Conservation (phyloP, 1,140 invertebrate species). For the Drosophila parabipectinata region DNA sequence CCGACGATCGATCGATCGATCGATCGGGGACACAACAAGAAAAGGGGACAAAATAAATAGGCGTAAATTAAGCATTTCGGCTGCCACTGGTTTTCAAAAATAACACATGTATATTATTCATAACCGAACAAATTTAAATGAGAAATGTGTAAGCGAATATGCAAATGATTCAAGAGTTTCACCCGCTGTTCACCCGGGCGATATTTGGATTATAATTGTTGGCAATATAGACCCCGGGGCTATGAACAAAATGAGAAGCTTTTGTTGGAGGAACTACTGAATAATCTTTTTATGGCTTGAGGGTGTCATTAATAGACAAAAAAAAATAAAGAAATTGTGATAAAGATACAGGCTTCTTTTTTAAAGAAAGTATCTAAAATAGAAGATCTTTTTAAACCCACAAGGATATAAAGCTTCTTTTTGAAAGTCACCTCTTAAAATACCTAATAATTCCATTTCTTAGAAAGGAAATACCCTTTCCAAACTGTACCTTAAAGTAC, state of each 20-base stretch:
- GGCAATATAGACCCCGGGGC: neutral
- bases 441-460: too few relatives aligned
- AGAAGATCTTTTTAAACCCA: too few relatives aligned
- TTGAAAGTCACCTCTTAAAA: too few relatives aligned
- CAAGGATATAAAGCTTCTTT: too few relatives aligned
- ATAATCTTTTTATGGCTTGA: too few relatives aligned
- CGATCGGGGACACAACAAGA: constrained; percentile 17
- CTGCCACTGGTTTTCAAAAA: constrained; percentile 53
- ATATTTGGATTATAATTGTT: constrained; percentile 4
- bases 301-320: too few relatives aligned
- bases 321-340: too few relatives aligned
- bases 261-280: neutral
- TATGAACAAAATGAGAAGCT: neutral
- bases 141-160: constrained; percentile 14
- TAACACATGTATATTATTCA: constrained; percentile 50
- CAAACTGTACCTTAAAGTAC: too few relatives aligned
- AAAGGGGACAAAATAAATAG: constrained; percentile 53
- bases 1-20: constrained; percentile 22
- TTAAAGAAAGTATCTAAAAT: too few relatives aligned
- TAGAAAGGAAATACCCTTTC: too few relatives aligned
- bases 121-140: constrained; percentile 42
- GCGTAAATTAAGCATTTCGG: constrained; percentile 57
- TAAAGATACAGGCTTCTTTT: too few relatives aligned
- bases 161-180: constrained; percentile 9
- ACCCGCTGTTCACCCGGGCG: neutral